These are phyloP conservation scores for Agrochola circellaris DNA, from an alignment of 2,888 invertebrate genomes.

Conservation along the genomic window DNA sequence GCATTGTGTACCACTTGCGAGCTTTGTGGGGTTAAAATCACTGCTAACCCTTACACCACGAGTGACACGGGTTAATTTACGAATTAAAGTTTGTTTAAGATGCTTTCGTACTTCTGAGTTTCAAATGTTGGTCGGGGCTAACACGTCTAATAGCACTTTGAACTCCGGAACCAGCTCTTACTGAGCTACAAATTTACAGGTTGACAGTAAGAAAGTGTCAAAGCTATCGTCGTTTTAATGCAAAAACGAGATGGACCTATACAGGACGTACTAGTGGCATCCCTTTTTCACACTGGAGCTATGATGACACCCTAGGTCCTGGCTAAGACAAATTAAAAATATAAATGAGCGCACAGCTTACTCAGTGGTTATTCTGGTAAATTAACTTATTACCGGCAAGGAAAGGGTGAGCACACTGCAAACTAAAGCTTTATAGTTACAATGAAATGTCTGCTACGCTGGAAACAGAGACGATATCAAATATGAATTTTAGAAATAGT, in stretches of 20 bases:
- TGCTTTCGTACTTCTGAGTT: background rate
- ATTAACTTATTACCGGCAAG: constrained; percentile 8
- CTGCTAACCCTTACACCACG: background rate
- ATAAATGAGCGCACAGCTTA: background rate
- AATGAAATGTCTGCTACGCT: constrained; percentile 17
- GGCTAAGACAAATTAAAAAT: constrained; percentile 4
- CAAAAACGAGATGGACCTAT: background rate
- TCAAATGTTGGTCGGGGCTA: background rate
- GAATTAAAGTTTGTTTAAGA: background rate
- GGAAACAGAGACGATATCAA: background rate
- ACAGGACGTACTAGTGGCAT: background rate
- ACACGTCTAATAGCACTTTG: background rate
- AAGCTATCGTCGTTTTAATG: background rate
- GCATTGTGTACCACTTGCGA: constrained; percentile 35
- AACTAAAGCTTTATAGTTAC: constrained; percentile 7
- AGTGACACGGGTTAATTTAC: constrained; percentile 8
- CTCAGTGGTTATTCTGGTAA: constrained; percentile 10
- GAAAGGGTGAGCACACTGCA: background rate
- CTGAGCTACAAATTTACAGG: background rate
- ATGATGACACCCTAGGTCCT: background rate
- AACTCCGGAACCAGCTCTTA: background rate
- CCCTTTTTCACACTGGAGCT: background rate
- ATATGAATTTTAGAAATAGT: background rate
- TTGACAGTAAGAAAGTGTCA: background rate
- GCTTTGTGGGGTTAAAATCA: constrained; percentile 36